phyloP scores from a whole-genome alignment of 2,888 invertebrate genomes.

The Zygogramma bicolorata region DNA sequence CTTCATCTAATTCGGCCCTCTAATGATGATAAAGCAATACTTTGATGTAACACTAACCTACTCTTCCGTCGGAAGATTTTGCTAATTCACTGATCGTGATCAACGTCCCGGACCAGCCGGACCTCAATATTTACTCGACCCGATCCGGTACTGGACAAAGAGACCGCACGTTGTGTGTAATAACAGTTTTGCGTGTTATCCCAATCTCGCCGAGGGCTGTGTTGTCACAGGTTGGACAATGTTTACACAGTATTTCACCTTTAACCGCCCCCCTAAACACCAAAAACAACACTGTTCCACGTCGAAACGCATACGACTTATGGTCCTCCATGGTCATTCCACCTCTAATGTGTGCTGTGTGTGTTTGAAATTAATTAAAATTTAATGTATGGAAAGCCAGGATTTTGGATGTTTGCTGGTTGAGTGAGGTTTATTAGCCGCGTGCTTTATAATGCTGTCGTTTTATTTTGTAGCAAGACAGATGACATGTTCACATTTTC shows the following conservation, averaged over 20 bases:
- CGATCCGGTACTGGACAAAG: conserved; percentile 32
- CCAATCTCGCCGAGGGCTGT: conserved; percentile 55
- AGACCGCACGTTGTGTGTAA: conserved; percentile 52
- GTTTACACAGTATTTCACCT: conserved; percentile 51
- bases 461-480: conserved; percentile 24
- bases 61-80: neutral
- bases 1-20: too few relatives aligned
- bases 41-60: too few relatives aligned
- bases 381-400: conserved; percentile 44
- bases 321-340: conserved; percentile 44
- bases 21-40: too few relatives aligned
- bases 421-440: conserved; percentile 39
- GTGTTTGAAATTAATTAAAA: conserved; percentile 51
- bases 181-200: conserved; percentile 61
- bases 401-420: conserved; percentile 40
- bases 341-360: conserved; percentile 47
- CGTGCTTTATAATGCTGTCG: conserved; percentile 30
- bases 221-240: conserved; percentile 55
- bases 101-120: neutral
- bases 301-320: conserved; percentile 44
- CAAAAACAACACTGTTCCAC: conserved; percentile 45
- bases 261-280: conserved; percentile 44
- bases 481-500: neutral
- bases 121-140: conserved; percentile 24
- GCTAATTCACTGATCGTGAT: neutral